phyloP scores from a whole-genome alignment of 2,888 invertebrate genomes.

The Masnerella sp. region DNA sequence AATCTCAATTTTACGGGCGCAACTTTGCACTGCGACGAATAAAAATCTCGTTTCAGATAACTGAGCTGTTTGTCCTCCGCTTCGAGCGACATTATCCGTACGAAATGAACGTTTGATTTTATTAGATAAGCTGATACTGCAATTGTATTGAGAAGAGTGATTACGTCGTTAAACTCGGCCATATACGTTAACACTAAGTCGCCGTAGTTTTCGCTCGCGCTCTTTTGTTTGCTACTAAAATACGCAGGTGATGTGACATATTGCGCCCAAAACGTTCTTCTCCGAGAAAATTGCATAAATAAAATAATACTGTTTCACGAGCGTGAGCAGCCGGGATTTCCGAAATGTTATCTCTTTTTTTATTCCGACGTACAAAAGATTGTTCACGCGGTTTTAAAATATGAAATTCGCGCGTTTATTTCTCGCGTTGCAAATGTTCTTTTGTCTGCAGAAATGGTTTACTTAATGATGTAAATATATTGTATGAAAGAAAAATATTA shows the following conservation, averaged over 20 bases:
- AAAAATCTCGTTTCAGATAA: constrained; percentile 37
- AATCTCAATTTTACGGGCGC: constrained; percentile 9
- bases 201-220: constrained; percentile 30
- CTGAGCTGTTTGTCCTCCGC: constrained; percentile 14
- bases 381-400: too few relatives aligned
- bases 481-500: neutral
- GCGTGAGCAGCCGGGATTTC: constrained; percentile 15
- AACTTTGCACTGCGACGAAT: constrained; percentile 15
- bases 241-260: constrained; percentile 22
- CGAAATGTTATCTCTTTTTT: too few relatives aligned
- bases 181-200: constrained; percentile 33
- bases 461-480: neutral
- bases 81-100: constrained; percentile 20
- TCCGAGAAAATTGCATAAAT: constrained; percentile 19
- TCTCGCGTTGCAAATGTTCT: too few relatives aligned
- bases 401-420: too few relatives aligned
- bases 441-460: too few relatives aligned
- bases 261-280: constrained; percentile 1
- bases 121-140: constrained; percentile 33
- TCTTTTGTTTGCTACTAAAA: constrained; percentile 29
- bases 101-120: constrained; percentile 31
- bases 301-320: constrained; percentile 12
- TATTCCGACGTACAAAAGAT: too few relatives aligned
- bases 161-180: constrained; percentile 33
- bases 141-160: constrained; percentile 35